Conservation (phyloP, 2,797 vertebrate species). For the Anisognathus igniventris region DNA sequence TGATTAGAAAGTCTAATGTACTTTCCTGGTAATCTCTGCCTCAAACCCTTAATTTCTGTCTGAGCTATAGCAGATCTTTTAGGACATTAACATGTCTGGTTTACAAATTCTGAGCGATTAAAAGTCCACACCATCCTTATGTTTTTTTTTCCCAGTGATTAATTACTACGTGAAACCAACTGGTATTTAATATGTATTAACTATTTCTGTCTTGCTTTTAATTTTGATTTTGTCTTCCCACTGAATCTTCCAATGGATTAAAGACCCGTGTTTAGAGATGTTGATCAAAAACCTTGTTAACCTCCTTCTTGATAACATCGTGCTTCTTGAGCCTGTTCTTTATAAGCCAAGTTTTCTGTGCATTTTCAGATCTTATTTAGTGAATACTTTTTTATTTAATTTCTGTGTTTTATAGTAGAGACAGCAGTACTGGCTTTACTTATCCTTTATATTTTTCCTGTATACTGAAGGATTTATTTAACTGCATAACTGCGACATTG, state of each 20-base stretch:
- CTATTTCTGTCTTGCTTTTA: background rate
- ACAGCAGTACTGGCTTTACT: background rate
- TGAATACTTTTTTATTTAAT: background rate
- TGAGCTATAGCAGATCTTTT: slow-evolving; percentile 28
- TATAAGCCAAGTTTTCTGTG: background rate
- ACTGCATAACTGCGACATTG: background rate
- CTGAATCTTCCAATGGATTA: background rate
- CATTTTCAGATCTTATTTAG: background rate
- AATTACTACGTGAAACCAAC: background rate
- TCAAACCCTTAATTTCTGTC: slow-evolving; percentile 60
- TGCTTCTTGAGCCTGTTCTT: background rate
- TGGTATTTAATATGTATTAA: background rate
- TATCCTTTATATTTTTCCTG: background rate
- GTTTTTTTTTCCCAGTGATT: background rate
- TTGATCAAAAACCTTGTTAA: background rate
- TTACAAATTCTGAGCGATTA: slow-evolving; percentile 21
- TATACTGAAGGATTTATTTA: background rate
- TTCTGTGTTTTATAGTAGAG: background rate
- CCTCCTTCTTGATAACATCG: background rate
- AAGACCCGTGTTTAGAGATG: background rate
- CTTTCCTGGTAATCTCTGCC: slow-evolving; percentile 54
- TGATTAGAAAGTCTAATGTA: slow-evolving; percentile 60
- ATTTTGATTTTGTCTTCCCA: background rate
- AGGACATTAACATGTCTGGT: slow-evolving; percentile 31
- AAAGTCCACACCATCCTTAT: background rate